Conservation (phyloP, 2,888 invertebrate genomes). For the Drosophila meridiana region DNA sequence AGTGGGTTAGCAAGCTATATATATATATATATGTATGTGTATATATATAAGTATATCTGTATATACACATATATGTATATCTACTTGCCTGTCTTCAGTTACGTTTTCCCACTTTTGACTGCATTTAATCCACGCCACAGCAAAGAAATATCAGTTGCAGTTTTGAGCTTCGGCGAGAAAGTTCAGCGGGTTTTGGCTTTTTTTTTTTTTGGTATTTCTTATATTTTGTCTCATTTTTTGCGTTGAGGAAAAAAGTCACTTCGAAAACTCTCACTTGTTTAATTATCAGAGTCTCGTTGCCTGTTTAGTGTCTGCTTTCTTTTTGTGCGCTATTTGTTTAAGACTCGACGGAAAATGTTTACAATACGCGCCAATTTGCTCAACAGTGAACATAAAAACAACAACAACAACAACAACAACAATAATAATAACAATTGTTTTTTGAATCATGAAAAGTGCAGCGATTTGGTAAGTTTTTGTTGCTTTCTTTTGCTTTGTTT, state of each 20-base stretch:
- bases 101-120: slow-evolving; percentile 13
- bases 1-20: slow-evolving; percentile 18
- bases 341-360: slow-evolving; percentile 66
- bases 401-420: slow-evolving; percentile 45
- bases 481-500: slow-evolving; percentile 13
- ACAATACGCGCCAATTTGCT: slow-evolving; percentile 78
- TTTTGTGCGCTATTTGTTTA: slow-evolving; percentile 51
- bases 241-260: slow-evolving; percentile 20
- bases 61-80: no score
- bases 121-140: slow-evolving; percentile 37
- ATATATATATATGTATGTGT: not conserved
- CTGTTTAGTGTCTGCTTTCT: slow-evolving; percentile 56
- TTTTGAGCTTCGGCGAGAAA: slow-evolving; percentile 73
- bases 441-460: slow-evolving; percentile 63
- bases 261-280: slow-evolving; percentile 73
- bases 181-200: slow-evolving; percentile 53
- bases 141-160: slow-evolving; percentile 70
- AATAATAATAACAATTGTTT: slow-evolving; percentile 59
- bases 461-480: slow-evolving; percentile 69
- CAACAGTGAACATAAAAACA: slow-evolving; percentile 28
- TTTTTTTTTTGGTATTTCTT: slow-evolving; percentile 4
- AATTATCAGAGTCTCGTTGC: slow-evolving; percentile 66
- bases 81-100: not conserved
- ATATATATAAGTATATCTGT: not conserved
- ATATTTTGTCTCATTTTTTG: slow-evolving; percentile 29